Percentiles rank a stretch among this genome's conserved stretches.
phyloP scores from a whole-genome alignment of 1,140 invertebrate species.

The Sitophilus oryzae region DNA sequence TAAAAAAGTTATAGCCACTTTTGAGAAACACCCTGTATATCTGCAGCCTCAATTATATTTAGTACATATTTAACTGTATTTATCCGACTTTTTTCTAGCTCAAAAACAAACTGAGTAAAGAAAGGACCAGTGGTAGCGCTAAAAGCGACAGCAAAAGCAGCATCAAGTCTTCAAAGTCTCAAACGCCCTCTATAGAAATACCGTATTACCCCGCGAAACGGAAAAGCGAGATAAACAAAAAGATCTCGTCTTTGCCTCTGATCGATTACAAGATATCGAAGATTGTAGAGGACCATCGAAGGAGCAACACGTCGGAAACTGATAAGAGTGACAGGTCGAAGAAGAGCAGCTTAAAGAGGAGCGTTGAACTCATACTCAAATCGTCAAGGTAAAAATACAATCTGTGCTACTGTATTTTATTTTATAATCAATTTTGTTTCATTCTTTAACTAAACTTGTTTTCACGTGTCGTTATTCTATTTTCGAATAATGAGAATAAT shows the following conservation, averaged over 20 bases:
- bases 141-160: too few species aligned
- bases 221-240: not conserved
- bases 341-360: slow-evolving; percentile 6
- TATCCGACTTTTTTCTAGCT: too few species aligned
- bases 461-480: too few species aligned
- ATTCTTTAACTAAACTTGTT: too few species aligned
- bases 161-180: slow-evolving; percentile 1
- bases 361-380: slow-evolving; percentile 13
- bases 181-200: slow-evolving; percentile 13
- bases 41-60: too few species aligned
- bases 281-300: not conserved
- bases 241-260: slow-evolving; percentile 1
- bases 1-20: too few species aligned
- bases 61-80: too few species aligned
- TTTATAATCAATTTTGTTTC: not conserved
- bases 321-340: slow-evolving; percentile 6
- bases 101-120: too few species aligned
- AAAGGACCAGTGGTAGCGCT: too few species aligned
- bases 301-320: slow-evolving; percentile 1
- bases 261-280: slow-evolving; percentile 6
- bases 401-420: not conserved
- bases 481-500: too few species aligned
- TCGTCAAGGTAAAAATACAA: slow-evolving; percentile 9
- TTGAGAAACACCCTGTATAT: too few species aligned
- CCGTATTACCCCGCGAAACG: slow-evolving; percentile 4